Evolutionary conservation across 2,797 vertebrate species (phyloP).

Genomic region (Gadopsis bispinosus): DNA sequence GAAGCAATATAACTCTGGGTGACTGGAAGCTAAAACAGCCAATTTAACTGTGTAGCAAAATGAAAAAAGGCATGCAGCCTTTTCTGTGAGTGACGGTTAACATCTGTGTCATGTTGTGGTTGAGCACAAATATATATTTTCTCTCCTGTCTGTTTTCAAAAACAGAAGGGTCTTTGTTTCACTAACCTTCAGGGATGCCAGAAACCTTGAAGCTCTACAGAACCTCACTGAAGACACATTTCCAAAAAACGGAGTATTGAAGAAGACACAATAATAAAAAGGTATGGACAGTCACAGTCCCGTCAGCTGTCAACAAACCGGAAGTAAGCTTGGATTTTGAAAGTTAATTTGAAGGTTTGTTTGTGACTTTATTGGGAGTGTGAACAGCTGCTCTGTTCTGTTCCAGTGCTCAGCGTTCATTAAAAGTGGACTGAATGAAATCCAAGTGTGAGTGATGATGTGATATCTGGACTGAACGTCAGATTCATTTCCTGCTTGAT

Average conservation of each 20-base stretch:
- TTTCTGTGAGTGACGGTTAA: not conserved
- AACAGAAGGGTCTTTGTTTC: too few species aligned
- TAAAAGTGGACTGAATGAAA: constrained; percentile 41
- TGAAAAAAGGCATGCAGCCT: not conserved
- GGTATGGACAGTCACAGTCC: not conserved
- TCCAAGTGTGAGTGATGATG: constrained; percentile 43
- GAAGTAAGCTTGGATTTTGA: constrained; percentile 8
- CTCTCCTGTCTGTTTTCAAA: too few species aligned
- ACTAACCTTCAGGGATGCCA: not conserved
- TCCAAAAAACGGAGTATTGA: not conserved
- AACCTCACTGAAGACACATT: not conserved
- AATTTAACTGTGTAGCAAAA: not conserved
- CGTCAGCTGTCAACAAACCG: constrained; percentile 21
- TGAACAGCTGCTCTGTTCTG: constrained; percentile 46
- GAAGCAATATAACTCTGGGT: not conserved
- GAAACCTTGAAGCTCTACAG: not conserved
- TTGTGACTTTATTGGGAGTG: constrained; percentile 15
- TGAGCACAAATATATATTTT: not conserved
- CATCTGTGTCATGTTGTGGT: not conserved
- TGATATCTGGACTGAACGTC: constrained; percentile 52
- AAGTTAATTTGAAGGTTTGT: constrained; percentile 36
- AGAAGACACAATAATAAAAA: not conserved
- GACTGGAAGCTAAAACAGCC: too few species aligned
- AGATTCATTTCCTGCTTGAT: constrained; percentile 64
- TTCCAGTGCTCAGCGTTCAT: constrained; percentile 42